These are phyloP conservation scores for Drosophila azteca DNA, from an alignment of 1,140 invertebrate genomes.

Conservation along the genomic window DNA sequence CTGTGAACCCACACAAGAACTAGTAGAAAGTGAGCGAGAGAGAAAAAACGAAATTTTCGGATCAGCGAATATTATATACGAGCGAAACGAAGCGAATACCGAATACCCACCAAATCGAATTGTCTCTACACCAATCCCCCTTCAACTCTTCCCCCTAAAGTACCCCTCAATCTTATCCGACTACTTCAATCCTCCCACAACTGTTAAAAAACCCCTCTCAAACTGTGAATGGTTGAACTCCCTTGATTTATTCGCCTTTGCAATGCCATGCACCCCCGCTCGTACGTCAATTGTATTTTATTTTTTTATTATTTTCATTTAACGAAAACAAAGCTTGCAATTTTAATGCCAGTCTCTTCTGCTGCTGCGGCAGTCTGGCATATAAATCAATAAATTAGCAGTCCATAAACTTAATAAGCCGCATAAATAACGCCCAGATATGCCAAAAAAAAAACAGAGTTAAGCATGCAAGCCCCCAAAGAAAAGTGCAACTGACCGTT, in stretches of 20 bases:
- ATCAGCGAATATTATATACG: too few species aligned
- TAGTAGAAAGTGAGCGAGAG: too few species aligned
- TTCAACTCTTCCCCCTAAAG: too few species aligned
- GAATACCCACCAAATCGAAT: too few species aligned
- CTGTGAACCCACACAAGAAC: too few species aligned
- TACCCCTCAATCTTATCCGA: background rate
- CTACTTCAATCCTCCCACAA: too few species aligned
- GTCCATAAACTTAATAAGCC: slow-evolving; percentile 70
- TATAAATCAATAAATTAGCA: slow-evolving; percentile 71
- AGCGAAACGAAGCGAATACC: too few species aligned
- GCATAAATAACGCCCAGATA: slow-evolving; percentile 37
- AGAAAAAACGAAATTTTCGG: too few species aligned
- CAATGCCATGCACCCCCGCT: slow-evolving; percentile 22
- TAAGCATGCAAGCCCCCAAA: slow-evolving; percentile 28
- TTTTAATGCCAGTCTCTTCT: background rate
- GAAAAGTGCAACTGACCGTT: slow-evolving; percentile 15
- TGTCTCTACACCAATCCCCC: too few species aligned
- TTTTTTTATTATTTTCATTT: slow-evolving; percentile 14
- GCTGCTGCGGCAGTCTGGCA: slow-evolving; percentile 13
- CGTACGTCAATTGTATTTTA: slow-evolving; percentile 2
- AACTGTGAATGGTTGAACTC: slow-evolving; percentile 14
- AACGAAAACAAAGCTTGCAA: slow-evolving; percentile 24
- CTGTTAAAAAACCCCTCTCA: too few species aligned
- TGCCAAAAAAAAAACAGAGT: slow-evolving; percentile 20
- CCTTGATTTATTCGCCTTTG: slow-evolving; percentile 22